Evolutionary conservation across 2,888 invertebrate species (phyloP).

Genomic region (Cryptus armator): DNA sequence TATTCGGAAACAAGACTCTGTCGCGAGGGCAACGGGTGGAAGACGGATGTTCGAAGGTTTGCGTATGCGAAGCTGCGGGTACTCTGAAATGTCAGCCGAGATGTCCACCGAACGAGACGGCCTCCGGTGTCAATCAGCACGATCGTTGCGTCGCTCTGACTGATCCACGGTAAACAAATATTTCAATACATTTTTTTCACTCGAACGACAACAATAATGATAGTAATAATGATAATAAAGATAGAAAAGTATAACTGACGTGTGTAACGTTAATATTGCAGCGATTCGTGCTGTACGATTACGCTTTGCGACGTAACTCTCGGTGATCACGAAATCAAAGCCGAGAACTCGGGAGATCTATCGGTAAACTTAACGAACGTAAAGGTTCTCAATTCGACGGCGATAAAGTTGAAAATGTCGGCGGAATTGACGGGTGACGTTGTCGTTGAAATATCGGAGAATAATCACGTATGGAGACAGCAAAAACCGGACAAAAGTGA

Average conservation of each 20-base stretch:
- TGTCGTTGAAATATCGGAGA: constrained; percentile 80
- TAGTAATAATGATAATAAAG: not conserved
- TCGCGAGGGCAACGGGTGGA: constrained; percentile 91
- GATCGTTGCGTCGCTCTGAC: constrained; percentile 94
- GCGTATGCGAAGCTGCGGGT: constrained; percentile 91
- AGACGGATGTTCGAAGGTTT: constrained; percentile 93
- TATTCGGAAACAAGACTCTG: constrained; percentile 90
- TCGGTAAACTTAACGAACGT: constrained; percentile 81
- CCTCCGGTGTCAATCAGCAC: constrained; percentile 83
- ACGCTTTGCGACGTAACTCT: constrained; percentile 94
- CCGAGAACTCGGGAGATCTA: constrained; percentile 81
- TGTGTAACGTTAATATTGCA: constrained; percentile 74
- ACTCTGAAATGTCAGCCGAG: constrained; percentile 91
- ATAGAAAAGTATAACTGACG: not conserved
- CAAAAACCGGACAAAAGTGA: constrained; percentile 81
- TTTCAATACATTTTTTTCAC: too few species aligned
- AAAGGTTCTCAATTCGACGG: constrained; percentile 83
- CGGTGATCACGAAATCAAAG: constrained; percentile 89
- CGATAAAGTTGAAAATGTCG: constrained; percentile 81
- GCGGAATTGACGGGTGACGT: constrained; percentile 78
- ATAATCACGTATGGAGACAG: constrained; percentile 82
- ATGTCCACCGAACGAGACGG: constrained; percentile 85
- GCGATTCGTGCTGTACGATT: constrained; percentile 94
- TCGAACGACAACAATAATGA: not conserved
- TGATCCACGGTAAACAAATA: constrained; percentile 87